Conservation (phyloP, 2,888 invertebrate genomes). For the Sinopyrophorus schimmeli region DNA sequence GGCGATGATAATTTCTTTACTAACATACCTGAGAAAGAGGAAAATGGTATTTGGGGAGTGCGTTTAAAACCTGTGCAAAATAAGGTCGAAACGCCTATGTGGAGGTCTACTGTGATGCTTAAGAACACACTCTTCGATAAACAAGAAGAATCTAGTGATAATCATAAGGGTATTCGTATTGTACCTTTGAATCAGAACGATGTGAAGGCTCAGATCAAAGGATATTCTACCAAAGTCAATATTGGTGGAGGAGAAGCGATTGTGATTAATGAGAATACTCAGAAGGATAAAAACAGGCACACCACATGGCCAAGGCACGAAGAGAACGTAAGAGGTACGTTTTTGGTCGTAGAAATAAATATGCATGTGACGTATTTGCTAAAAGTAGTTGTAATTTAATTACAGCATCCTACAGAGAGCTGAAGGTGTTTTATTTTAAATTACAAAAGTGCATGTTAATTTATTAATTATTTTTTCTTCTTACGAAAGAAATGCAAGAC, state of each 20-base stretch:
- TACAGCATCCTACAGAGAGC: too few relatives aligned
- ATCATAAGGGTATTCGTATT: slow-evolving; percentile 30
- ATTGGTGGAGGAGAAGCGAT: slow-evolving; percentile 56
- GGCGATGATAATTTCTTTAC: slow-evolving; percentile 62
- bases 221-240: slow-evolving; percentile 65
- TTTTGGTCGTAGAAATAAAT: too few relatives aligned
- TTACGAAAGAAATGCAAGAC: too few relatives aligned
- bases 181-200: slow-evolving; percentile 54
- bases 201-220: slow-evolving; percentile 49
- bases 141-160: slow-evolving; percentile 24
- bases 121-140: slow-evolving; percentile 46
- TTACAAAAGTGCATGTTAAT: too few relatives aligned
- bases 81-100: slow-evolving; percentile 48
- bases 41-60: slow-evolving; percentile 58
- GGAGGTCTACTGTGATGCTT: slow-evolving; percentile 56
- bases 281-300: slow-evolving; percentile 37
- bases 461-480: too few relatives aligned
- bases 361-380: too few relatives aligned
- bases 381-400: too few relatives aligned
- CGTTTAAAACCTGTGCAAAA: slow-evolving; percentile 54
- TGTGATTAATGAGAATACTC: slow-evolving; percentile 49
- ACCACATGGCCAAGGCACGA: slow-evolving; percentile 49
- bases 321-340: slow-evolving; percentile 46
- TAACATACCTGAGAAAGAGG: slow-evolving; percentile 36
- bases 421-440: too few relatives aligned